Base-by-base conservation (phyloP, 2,113 vertebrate species). In the Leptocoma aspasia region DNA sequence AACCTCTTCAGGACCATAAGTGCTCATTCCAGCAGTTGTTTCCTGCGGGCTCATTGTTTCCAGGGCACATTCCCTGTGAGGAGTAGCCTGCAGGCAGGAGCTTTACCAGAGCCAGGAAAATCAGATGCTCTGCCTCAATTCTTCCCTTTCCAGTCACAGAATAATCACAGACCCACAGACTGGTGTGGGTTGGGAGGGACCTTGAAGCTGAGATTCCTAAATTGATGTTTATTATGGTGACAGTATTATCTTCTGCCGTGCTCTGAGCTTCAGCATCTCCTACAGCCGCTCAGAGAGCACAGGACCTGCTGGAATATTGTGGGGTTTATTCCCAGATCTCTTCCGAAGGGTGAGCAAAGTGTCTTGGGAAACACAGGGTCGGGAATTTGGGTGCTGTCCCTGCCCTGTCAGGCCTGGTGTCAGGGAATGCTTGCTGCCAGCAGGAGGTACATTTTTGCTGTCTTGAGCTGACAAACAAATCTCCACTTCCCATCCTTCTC, bases 201-300 rank as follows among this genome's bases (percentile, higher is more conserved):
- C 19, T 26, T 31, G 71, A 56, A 16, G 41, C 53, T 10, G n/a
- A 20, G 15, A 47, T 79, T 69, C n/a, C 71, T 33, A 24, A 66
- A 53, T 0, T 28, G 52, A 30, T 52, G 27, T 45, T 56, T 42
- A 6, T 49, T 56, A 3, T 8, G 41, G 28, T 33, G 33, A 49
- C 59, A 57, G 3, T 10, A 5, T 14, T 30, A 1, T 30, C 42
- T 52, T 30, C 39, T 59, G 45, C 7, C 3, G 4, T 11, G 15
- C 31, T 35, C 37, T 37, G 65, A 68, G 42, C 21, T 33, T 54
- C 73, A 50, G 30, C 53, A 24, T 41, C 59, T 69, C n/a, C 61
- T 27, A 30, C 6, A 4, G 30, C 27, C 2, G 0, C 63, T 21
- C 18, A 2, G 26, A 3, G 24, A 42, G 2, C 1, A 0, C 6